Base-by-base conservation (phyloP, 2,888 invertebrate genomes). In the Phorcus lineatus region DNA sequence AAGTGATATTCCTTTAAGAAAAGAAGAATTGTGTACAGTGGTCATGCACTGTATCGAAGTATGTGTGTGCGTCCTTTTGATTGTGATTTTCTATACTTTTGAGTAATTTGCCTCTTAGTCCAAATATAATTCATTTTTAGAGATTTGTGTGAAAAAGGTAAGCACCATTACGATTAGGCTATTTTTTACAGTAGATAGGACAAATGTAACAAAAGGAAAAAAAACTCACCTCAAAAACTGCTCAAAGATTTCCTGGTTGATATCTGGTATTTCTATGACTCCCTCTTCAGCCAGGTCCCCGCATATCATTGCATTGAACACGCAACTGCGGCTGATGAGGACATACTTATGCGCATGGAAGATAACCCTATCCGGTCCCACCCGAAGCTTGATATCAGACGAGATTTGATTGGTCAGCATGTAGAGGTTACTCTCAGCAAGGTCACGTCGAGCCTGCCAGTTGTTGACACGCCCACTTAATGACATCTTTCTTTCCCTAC, bases 331-430 rank as follows among this genome's bases (percentile, higher is more conserved):
- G 52, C 47, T 52, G 24, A 74, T 52, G 13, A 74, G 17, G 47
- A 74, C 52, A 24, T 74, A 74, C 19, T 52, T n/a, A 17, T 74
- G 74, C 22, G 74, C 74, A 24, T 19, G n/a, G 24, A 74, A 52
- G n/a, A 22, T 19, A 24, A 24, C 52, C 24, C 52, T 53, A 1
- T 74, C 74, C 19, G 47, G 47, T 11, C 74, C 74, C 74, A 74
- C 74, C 52, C 40, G 16, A n/a, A 74, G 52, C 16, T 22, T 11
- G 7, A 74, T 52, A 53, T 74, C 74, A 53, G 36, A 74, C 24
- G 47, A 40, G 24, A 74, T 74, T 19, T 74, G 13, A 74, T 74
- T 74, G 62, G 62, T 62, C 62, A 62, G 28, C 62, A 62, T 62
- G 62, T 62, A 28, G 24, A 62, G 28, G 22, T 62, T 62, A 24